Evolutionary conservation across 2,113 vertebrate genomes (phyloP).

Genomic region (Forbesichthys papilliferus): DNA sequence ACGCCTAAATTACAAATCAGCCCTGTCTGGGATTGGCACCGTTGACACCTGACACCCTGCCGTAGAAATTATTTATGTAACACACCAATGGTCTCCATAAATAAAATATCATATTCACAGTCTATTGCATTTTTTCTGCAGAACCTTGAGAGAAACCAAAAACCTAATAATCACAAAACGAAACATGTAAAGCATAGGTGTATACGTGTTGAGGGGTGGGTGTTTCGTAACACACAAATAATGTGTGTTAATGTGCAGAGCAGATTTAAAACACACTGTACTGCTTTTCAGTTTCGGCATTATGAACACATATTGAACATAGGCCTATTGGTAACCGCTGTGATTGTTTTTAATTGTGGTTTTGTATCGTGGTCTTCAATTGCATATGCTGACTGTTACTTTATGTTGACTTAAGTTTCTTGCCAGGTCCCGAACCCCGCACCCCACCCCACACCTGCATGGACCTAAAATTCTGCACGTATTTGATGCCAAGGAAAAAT

Average conservation of each 20-base stretch:
- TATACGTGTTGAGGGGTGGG: slow-evolving; percentile 35
- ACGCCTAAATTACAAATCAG: slow-evolving; percentile 67
- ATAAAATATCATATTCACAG: slow-evolving; percentile 65
- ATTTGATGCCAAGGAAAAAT: too few relatives aligned
- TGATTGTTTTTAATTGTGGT: too few relatives aligned
- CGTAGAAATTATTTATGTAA: slow-evolving; percentile 71
- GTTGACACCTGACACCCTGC: slow-evolving; percentile 39
- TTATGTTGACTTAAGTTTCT: too few relatives aligned
- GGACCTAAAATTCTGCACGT: too few relatives aligned
- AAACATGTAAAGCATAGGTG: slow-evolving; percentile 42
- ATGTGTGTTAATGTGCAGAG: too few relatives aligned
- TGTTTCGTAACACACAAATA: background rate
- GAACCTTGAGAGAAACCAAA: slow-evolving; percentile 44
- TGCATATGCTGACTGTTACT: too few relatives aligned
- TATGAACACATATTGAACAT: too few relatives aligned
- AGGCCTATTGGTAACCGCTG: too few relatives aligned
- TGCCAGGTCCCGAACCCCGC: too few relatives aligned
- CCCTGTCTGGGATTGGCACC: slow-evolving; percentile 41
- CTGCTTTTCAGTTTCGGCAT: background rate
- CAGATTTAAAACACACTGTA: background rate
- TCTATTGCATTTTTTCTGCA: slow-evolving; percentile 32
- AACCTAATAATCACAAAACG: background rate
- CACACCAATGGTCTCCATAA: slow-evolving; percentile 60
- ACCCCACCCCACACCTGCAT: too few relatives aligned
- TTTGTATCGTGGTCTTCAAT: too few relatives aligned